Evolutionary conservation across 2,888 invertebrate species (phyloP).

Genomic region (Diaphora mendica): DNA sequence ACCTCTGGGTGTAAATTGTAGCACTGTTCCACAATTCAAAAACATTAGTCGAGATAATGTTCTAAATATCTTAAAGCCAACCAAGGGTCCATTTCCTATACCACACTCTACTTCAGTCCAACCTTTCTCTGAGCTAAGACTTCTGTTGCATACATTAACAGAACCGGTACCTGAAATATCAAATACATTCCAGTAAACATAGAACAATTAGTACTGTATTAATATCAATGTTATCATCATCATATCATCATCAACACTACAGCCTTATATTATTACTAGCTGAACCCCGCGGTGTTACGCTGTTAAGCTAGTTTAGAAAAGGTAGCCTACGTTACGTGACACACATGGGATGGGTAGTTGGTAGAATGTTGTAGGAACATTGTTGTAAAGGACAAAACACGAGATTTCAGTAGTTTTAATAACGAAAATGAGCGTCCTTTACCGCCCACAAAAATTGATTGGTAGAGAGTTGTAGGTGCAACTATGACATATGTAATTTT

Average conservation of each 20-base stretch:
- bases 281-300: no score
- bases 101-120: constrained; percentile 95
- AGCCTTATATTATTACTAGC: no score
- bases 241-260: no score
- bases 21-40: constrained; percentile 90
- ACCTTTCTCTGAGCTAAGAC: constrained; percentile 93
- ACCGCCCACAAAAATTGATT: no score
- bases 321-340: no score
- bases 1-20: constrained; percentile 92
- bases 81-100: constrained; percentile 93
- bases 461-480: not conserved
- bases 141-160: constrained; percentile 91
- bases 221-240: no score
- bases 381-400: no score
- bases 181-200: constrained; percentile 11
- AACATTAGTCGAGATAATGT: constrained; percentile 91
- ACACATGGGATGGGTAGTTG: no score
- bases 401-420: no score
- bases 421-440: no score
- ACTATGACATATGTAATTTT: constrained; percentile 3
- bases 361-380: not conserved
- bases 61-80: constrained; percentile 93
- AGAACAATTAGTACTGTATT: not conserved
- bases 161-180: constrained; percentile 88
- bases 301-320: no score